Evolutionary conservation across 2,113 vertebrate genomes (phyloP), one percentile per base, ranked within the genome.

Genomic region (Barnardius zonarius): DNA sequence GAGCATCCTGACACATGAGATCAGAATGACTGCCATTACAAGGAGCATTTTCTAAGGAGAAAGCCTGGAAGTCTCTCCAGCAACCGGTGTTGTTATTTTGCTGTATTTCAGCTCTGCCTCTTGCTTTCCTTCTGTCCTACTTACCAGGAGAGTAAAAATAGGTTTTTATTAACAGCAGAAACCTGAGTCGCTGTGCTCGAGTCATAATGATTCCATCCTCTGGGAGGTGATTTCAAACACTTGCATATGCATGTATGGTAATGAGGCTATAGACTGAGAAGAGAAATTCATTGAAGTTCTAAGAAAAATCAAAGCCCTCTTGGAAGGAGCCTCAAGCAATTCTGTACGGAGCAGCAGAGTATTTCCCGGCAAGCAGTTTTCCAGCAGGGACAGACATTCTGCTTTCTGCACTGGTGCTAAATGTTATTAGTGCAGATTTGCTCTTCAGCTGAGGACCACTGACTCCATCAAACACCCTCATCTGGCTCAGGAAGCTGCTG

Each of bases 201-300:
- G 89, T 87, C 91, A 86, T 94, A 92, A 93, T 67, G 96, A 94
- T 76, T 93, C 90, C 86, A 81, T 95, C 96, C 95, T 95, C 95
- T 18, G 94, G 97, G 95, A 96, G 92, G 94, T 92, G 85, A 96
- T 94, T 93, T 92, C 92, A 96, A 95, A 90, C 37, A 92, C 96
- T 96, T 97, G 92, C 96, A 95, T 97, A 96, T 95, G 96, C 80
- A 96, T 96, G 67, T 82, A 95, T 92, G 93, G 84, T 92, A 95
- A 96, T 91, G 76, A 97, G 93, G 92, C 61, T 39, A 83, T 7
- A 86, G 92, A 97, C 92, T 37, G 77, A 92, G 91, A 72, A 81
- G 84, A 96, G 76, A 94, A 88, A 95, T 89, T 96, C 95, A 97
- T 96, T 97, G 96, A 97, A 97, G 95, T 97, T 96, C 94, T 97